Evolutionary conservation across 2,113 vertebrate species (phyloP), one percentile per base, ranked within the genome.

Genomic region (Puffinus mauretanicus): DNA sequence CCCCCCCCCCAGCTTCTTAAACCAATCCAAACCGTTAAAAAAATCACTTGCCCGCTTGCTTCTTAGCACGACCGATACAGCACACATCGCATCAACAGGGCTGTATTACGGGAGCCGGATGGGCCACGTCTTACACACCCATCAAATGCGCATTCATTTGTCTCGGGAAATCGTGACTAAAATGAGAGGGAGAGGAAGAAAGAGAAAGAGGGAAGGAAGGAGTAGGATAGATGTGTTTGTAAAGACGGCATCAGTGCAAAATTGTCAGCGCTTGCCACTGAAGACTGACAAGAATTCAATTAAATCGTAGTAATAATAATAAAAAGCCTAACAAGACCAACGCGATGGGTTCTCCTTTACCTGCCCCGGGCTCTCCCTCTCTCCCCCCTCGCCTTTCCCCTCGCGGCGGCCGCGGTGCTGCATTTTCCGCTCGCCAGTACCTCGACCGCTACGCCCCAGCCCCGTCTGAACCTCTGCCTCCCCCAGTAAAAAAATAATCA

Each of bases 401-500:
- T 75, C 22, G 8, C 22, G 34, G 36, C 16, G 22, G 47, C n/a
- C 42, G 57, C 52, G 16, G 62, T 18, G 65, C 73, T 81, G 47
- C 65, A 8, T 90, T 95, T 90, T 83, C 80, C 11, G 8, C 72
- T 93, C 38, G 21, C 55, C 51, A 11, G 46, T 88, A 54, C 86
- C 46, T 65, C 76, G 46, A 49, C 46, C 32, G 61, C 94, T 82
- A 62, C 17, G 32, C 67, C 81, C 77, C 90, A 66, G 55, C 30
- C 79, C 66, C 6, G 7, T 44, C 83, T 79, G 82, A 69, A 69
- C 40, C 64, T 16, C 85, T 85, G 66, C 75, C 75, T 90, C 86
- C 71, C 82, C 60, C 67, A 69, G 81, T 81, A 54, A 75, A 82
- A 83, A 83, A 93, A 78, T 11, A 96, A 94, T 90, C 93, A 88